Base-by-base conservation (phyloP, 2,888 invertebrate species). In the Ennomos erosarius region DNA sequence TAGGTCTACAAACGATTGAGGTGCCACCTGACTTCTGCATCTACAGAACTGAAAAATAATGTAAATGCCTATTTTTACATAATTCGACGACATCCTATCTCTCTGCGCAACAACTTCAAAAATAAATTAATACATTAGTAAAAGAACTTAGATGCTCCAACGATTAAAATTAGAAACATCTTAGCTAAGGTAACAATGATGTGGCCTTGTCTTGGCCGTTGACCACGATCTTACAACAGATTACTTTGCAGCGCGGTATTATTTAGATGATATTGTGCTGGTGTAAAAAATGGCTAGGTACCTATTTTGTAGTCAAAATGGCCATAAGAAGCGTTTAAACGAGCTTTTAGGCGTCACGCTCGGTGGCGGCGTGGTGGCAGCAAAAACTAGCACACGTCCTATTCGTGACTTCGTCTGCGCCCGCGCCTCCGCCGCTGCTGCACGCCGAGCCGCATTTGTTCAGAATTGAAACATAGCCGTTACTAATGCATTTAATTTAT, bases 301-400 rank as follows among this genome's bases (percentile, higher is more conserved):
- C 81, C 79, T 79, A 70, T 73, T 26, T 82, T 60, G 51, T 55
- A 60, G 59, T 76, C 81, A 81, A 79, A 84, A 79, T 71, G 76
- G 71, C 75, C 78, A 84, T 81, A 88, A 88, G 82, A 89, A 90
- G 85, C 84, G 81, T 84, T 82, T 87, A 87, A 87, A 88, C 84
- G 88, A 89, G 86, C 88, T 88, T 90, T 90, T 87, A 85, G 84
- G 81, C 82, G 88, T 88, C 81, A 90, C 87, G 90, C 79, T 87
- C 76, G 77, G 77, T 73, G 75, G 85, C 80, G 75, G 85, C 80
- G 75, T 78, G 74, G 75, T 76, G 71, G 75, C 68, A 65, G 78
- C 81, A 90, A 90, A 90, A 89, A 88, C 78, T 75, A 76, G 75
- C 78, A 79, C 81, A 84, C 82, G 78, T 82, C 78, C 74, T 79